These are phyloP conservation scores for Phyllostomus hastatus DNA, from an alignment of 2,113 vertebrate genomes.

Conservation along the genomic window DNA sequence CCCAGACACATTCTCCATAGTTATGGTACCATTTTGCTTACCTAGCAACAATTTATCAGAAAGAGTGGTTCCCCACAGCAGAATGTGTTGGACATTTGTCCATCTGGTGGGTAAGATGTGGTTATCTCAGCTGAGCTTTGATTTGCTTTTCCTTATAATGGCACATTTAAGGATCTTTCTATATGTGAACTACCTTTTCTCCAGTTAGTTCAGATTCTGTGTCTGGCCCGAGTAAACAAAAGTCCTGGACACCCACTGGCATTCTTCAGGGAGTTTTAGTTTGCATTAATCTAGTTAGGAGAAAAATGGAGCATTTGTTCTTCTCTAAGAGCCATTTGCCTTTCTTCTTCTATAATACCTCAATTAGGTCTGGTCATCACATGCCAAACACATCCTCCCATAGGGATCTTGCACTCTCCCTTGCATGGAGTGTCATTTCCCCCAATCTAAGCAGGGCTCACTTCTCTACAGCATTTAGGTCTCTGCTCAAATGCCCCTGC, in stretches of 20 bases:
- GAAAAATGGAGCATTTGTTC: neutral
- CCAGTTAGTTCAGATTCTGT: neutral
- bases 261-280: neutral
- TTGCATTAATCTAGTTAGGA: neutral
- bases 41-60: neutral
- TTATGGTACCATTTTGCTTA: neutral
- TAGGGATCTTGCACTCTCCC: neutral
- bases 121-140: neutral
- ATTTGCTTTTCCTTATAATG: neutral
- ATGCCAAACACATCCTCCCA: neutral
- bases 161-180: neutral
- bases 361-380: neutral
- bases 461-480: neutral
- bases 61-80: neutral
- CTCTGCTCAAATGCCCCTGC: neutral
- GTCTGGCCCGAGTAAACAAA: neutral
- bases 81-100: neutral
- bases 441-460: neutral
- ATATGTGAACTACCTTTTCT: neutral
- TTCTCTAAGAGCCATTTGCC: neutral
- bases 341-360: neutral
- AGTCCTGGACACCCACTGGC: neutral
- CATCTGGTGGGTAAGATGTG: neutral
- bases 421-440: neutral
- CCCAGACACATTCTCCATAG: neutral